phyloP scores from a whole-genome alignment of 35 echinoderm and acorn worm species.

The Diadema setosum region DNA sequence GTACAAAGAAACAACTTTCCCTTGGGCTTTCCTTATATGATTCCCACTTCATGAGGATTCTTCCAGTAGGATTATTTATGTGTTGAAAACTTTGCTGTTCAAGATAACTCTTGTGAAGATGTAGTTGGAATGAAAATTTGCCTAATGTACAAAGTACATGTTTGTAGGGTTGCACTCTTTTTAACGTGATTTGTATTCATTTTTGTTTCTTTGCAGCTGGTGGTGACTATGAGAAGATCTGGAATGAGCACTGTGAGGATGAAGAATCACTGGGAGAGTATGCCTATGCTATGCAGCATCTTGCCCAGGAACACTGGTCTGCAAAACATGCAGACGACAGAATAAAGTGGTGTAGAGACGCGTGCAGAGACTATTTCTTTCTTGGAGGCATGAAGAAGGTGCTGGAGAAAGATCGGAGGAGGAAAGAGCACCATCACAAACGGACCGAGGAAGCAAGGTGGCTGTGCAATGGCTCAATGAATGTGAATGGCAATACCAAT shows the following conservation, averaged over 20 bases:
- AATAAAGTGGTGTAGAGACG: constrained; percentile 93
- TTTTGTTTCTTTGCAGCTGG: constrained; percentile 43
- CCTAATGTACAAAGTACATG: no score
- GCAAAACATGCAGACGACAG: constrained; percentile 88
- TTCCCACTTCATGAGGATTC: no score
- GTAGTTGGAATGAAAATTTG: no score
- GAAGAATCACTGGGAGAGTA: constrained; percentile 89
- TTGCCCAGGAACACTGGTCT: constrained; percentile 94
- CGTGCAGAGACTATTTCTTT: constrained; percentile 94
- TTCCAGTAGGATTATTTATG: no score
- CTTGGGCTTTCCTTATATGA: no score
- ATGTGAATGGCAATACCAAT: constrained; percentile 30
- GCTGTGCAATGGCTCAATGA: not conserved
- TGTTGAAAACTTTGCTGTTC: no score
- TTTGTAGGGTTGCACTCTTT: no score
- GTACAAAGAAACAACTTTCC: no score
- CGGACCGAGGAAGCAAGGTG: not conserved
- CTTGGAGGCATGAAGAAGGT: constrained; percentile 72
- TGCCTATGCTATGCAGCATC: constrained; percentile 97
- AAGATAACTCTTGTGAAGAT: no score
- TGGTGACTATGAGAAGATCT: constrained; percentile 93
- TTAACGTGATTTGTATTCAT: no score
- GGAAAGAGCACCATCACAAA: constrained; percentile 43
- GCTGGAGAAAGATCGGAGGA: constrained; percentile 77
- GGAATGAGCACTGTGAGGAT: constrained; percentile 94